Conservation (phyloP, 2,797 vertebrate genomes). For the Gadopsis marmoratus region DNA sequence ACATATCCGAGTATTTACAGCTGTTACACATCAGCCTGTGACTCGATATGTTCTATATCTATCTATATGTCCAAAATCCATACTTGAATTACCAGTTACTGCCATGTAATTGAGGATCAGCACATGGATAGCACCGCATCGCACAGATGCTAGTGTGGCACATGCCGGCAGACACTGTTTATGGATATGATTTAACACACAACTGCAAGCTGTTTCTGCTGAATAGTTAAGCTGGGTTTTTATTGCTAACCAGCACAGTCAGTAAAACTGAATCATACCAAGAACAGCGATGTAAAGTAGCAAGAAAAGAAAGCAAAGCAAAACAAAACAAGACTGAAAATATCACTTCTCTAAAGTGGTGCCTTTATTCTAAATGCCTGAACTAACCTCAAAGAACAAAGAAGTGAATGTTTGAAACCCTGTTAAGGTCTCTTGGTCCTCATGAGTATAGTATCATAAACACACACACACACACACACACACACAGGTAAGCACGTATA, state of each 20-base stretch:
- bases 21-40: neutral
- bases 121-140: neutral
- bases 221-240: constrained; percentile 18
- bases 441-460: constrained; percentile 24
- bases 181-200: constrained; percentile 23
- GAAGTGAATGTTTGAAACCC: neutral
- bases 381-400: neutral
- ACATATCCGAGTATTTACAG: neutral
- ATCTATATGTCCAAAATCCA: neutral
- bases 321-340: constrained; percentile 8
- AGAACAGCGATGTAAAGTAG: neutral
- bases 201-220: constrained; percentile 18
- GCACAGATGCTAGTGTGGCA: neutral
- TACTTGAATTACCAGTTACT: neutral
- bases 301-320: neutral
- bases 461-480: constrained; percentile 41
- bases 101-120: constrained; percentile 11
- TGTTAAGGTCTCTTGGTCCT: constrained; percentile 11
- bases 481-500: constrained; percentile 60
- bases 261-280: constrained; percentile 8
- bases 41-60: neutral
- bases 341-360: neutral
- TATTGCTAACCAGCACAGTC: neutral
- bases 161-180: constrained; percentile 19
- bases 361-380: neutral